A percentile compares a stretch with the other conserved stretches of the same genome.
These are phyloP conservation scores for Sitta carolinensis DNA, from an alignment of 2,797 vertebrate genomes.

Conservation along the genomic window DNA sequence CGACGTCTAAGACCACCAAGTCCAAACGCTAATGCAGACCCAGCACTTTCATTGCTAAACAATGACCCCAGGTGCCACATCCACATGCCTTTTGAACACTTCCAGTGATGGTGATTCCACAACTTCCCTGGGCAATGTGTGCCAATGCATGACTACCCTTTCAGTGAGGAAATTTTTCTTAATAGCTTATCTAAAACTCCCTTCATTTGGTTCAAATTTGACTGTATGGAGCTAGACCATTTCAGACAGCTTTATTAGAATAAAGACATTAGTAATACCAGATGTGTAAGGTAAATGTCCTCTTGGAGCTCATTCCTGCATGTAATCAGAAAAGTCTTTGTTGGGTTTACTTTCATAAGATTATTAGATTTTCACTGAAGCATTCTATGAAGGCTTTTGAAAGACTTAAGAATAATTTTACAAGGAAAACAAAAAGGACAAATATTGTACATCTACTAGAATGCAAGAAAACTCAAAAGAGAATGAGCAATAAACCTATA, in stretches of 20 bases:
- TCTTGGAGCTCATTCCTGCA: background rate
- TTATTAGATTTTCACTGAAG: background rate
- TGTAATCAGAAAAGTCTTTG: background rate
- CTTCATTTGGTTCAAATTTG: background rate
- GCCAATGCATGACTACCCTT: background rate
- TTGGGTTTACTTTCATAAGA: background rate
- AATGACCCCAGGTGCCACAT: background rate
- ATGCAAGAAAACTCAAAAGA: background rate
- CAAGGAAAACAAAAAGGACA: background rate
- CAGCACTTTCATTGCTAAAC: fast-evolving
- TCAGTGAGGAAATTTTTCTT: background rate
- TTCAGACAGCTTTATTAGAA: background rate
- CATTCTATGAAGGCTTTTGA: background rate
- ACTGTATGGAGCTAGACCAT: background rate
- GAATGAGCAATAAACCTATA: background rate
- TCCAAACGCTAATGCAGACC: fast-evolving
- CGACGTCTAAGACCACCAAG: background rate
- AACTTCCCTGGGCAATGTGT: background rate
- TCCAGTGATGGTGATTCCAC: background rate
- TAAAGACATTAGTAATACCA: background rate
- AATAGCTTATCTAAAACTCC: background rate
- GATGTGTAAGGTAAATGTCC: background rate
- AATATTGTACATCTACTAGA: background rate
- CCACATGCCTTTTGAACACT: background rate
- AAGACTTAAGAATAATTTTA: background rate